phyloP scores from a whole-genome alignment of 2,113 vertebrate genomes.

The Bubo blakistoni region DNA sequence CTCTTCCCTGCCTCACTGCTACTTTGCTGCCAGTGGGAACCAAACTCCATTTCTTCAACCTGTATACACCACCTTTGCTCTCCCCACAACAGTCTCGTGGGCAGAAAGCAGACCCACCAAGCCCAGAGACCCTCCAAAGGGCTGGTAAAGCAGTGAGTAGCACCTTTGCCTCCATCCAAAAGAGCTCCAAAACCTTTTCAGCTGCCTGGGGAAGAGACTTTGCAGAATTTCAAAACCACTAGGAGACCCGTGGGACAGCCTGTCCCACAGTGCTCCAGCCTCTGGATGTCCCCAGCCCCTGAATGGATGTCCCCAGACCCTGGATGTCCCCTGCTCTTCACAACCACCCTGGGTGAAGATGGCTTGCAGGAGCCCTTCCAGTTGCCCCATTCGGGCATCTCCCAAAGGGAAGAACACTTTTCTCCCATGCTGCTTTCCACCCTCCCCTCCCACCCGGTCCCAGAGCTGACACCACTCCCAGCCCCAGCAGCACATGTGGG shows the following conservation, averaged over 20 bases:
- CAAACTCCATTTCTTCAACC: not conserved
- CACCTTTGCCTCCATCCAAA: not conserved
- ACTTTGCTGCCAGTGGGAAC: not conserved
- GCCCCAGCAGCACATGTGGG: slow-evolving; percentile 33
- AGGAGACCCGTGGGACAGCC: rapidly evolving
- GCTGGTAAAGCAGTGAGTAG: too few species aligned
- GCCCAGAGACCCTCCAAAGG: not conserved
- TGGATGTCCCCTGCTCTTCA: not conserved
- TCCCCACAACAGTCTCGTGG: too few species aligned
- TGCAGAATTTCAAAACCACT: not conserved
- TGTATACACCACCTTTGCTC: not conserved
- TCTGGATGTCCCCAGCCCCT: not conserved
- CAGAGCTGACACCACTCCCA: not conserved
- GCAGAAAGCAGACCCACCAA: not conserved
- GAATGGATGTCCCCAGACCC: not conserved
- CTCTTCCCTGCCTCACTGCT: not conserved
- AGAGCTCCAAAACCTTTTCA: not conserved
- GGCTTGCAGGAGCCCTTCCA: not conserved
- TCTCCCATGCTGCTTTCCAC: not conserved
- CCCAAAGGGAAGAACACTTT: rapidly evolving
- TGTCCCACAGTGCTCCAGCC: not conserved
- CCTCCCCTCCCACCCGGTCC: not conserved
- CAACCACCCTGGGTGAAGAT: rapidly evolving
- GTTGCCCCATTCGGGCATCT: not conserved
- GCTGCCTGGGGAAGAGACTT: not conserved